Base-by-base conservation (phyloP, 2,113 vertebrate species). In the Apteryx owenii region DNA sequence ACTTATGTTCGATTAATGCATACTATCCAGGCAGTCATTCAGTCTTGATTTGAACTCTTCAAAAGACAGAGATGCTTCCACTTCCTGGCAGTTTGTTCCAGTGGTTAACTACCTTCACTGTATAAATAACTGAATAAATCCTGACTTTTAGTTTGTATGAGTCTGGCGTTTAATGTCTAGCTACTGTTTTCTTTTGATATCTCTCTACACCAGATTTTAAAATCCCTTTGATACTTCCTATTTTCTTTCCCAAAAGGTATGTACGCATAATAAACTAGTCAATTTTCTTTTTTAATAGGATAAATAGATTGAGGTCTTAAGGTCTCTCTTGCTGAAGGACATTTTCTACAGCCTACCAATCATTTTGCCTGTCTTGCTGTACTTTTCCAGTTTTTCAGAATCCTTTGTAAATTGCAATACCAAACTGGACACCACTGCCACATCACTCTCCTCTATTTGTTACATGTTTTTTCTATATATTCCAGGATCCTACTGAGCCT, bases 161-260 rank as follows among this genome's bases (percentile, higher is more conserved):
- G 38, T 14, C 86, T 61, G 79, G 70, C n/a, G 72, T 61, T 79
- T 91, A 70, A 11, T 2, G 1, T 20, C 56, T 25, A 33, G 61
- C 50, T 64, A 14, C 78, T 64, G 61, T 2, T 93, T 60, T 51
- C 79, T 76, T 82, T 19, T 46, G 78, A 5, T 51, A 12, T 23
- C 73, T 76, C 46, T 44, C 68, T 84, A 14, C 14, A 7, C 5
- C 23, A 1, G 4, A 13, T 51, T 86, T 89, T 40, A 28, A 64
- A 72, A 51, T 40, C 36, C 75, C 48, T 78, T 53, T 23, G 61
- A 18, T 71, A 0, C 48, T 64, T 68, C 60, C 58, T 64, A 0
- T 93, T 95, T 96, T 80, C 83, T 90, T 78, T 75, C 81, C 92
- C 87, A 31, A 75, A 89, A 92, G 68, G 66, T 38, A 16, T 22